A percentile compares a stretch with the other conserved stretches of the same genome.
Evolutionary conservation across 2,113 vertebrate species (phyloP).

Genomic region (Pedionomus torquatus): DNA sequence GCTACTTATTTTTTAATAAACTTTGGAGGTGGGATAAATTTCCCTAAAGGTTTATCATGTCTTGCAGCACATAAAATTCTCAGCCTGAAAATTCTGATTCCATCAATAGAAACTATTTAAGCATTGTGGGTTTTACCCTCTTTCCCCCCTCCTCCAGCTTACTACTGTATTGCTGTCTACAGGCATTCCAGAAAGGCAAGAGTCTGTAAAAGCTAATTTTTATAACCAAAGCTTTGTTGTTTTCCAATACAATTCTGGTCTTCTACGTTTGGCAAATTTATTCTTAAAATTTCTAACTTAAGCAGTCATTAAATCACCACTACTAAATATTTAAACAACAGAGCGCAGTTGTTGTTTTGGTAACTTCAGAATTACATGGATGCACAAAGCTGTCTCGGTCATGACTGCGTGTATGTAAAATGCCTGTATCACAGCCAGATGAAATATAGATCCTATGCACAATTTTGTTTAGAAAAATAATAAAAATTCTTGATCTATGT

Average conservation of each 20-base stretch:
- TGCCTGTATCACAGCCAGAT: background rate
- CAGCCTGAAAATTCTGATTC: background rate
- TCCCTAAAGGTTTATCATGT: background rate
- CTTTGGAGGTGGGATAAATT: background rate
- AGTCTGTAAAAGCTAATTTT: background rate
- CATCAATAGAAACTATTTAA: background rate
- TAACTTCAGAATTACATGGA: background rate
- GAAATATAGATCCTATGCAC: background rate
- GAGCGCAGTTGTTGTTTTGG: background rate
- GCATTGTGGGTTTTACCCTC: background rate
- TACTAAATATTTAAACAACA: background rate
- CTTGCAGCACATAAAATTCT: background rate
- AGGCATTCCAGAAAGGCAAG: background rate
- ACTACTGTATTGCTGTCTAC: background rate
- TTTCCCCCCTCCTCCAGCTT: background rate
- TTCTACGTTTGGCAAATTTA: background rate
- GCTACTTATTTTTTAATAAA: background rate
- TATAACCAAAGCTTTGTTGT: background rate
- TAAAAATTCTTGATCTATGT: accelerated
- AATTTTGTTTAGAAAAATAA: background rate
- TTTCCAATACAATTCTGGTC: background rate
- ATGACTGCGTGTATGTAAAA: background rate
- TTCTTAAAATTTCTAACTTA: background rate
- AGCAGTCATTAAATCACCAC: background rate
- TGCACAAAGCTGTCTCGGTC: background rate